These are phyloP conservation scores for Caenorhabditis virilis DNA, from an alignment of 2,888 invertebrate species.

Conservation along the genomic window DNA sequence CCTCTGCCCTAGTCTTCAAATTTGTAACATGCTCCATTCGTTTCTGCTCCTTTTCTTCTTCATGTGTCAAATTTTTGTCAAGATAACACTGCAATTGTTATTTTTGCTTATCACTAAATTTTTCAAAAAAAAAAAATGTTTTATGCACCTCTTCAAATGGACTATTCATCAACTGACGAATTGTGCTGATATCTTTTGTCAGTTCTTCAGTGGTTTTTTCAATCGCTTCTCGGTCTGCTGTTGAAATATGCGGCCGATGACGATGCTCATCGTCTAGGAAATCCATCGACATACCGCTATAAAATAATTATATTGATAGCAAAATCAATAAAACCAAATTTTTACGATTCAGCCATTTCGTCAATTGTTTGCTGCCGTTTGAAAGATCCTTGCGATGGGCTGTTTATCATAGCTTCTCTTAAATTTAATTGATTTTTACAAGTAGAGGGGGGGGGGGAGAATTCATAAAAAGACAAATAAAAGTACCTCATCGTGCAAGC, in stretches of 20 bases:
- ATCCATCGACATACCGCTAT: slow-evolving; percentile 44
- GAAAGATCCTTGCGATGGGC: slow-evolving; percentile 53
- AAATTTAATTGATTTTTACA: slow-evolving; percentile 5
- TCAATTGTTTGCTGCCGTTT: slow-evolving; percentile 53
- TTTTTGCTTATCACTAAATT: slow-evolving; percentile 6
- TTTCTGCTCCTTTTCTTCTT: slow-evolving; percentile 49
- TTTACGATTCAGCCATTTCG: slow-evolving; percentile 54
- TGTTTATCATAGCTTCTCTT: slow-evolving; percentile 43
- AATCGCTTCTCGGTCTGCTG: slow-evolving; percentile 44
- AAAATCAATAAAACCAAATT: background rate
- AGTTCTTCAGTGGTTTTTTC: slow-evolving; percentile 53
- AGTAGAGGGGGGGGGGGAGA: no score
- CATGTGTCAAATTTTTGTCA: slow-evolving; percentile 61
- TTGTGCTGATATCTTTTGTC: slow-evolving; percentile 51
- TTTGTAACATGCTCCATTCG: slow-evolving; percentile 31
- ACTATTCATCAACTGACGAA: slow-evolving; percentile 53
- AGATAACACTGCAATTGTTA: slow-evolving; percentile 49
- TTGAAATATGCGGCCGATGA: slow-evolving; percentile 4
- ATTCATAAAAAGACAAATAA: no score
- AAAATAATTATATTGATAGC: background rate
- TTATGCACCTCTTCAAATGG: slow-evolving; percentile 8
- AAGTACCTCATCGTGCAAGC: slow-evolving; percentile 55
- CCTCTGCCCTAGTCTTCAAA: slow-evolving; percentile 29
- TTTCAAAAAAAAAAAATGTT: slow-evolving; percentile 5
- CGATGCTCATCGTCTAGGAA: slow-evolving; percentile 49